A percentile compares a stretch with the other conserved stretches of the same genome.
Evolutionary conservation across 2,113 vertebrate genomes (phyloP).

Genomic region (Hipposideros armiger): DNA sequence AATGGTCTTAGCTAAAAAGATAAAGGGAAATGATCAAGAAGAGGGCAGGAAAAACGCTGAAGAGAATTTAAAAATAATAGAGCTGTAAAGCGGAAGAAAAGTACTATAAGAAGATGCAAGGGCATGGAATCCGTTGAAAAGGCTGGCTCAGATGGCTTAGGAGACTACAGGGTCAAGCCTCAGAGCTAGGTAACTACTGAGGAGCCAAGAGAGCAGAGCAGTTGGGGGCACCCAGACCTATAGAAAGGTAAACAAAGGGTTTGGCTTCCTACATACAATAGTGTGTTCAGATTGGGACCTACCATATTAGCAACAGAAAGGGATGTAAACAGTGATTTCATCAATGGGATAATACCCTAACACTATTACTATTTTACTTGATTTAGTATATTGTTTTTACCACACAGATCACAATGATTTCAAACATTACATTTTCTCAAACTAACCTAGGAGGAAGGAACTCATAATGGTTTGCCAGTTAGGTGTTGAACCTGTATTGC

Average conservation of each 20-base stretch:
- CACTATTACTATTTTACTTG: conserved; percentile 23
- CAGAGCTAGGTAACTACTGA: not conserved
- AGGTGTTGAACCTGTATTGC: not conserved
- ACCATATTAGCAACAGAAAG: not conserved
- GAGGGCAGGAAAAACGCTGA: not conserved
- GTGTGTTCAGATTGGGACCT: not conserved
- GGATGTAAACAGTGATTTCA: not conserved
- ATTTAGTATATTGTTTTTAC: conserved; percentile 25
- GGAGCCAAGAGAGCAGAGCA: not conserved
- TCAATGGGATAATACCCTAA: not conserved
- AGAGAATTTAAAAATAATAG: not conserved
- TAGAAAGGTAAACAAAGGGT: not conserved
- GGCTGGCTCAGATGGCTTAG: not conserved
- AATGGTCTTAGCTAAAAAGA: not conserved
- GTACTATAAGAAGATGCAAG: not conserved
- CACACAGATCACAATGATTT: conserved; percentile 25
- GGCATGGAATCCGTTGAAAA: not conserved
- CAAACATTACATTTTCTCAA: conserved; percentile 25
- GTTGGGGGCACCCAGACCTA: not conserved
- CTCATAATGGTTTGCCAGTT: conserved; percentile 8
- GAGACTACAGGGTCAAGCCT: not conserved
- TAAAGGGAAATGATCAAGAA: conserved; percentile 28
- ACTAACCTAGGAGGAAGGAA: conserved; percentile 28
- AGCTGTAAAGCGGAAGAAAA: not conserved
- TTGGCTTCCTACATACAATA: not conserved